phyloP scores from a whole-genome alignment of 2,797 vertebrate species.

The Vultur gryphus region DNA sequence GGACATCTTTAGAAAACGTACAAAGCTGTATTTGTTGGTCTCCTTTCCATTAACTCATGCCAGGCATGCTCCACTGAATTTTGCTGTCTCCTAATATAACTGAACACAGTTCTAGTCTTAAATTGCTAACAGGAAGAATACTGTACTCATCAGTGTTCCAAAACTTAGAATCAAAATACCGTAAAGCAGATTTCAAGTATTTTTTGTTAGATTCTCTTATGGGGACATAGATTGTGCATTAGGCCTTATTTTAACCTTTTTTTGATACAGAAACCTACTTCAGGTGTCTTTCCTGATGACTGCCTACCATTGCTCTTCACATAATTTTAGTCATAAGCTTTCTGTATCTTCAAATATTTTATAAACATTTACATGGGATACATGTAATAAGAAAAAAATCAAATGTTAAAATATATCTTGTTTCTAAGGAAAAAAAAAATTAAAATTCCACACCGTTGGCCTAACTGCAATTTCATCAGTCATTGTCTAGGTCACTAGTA shows the following conservation, averaged over 20 bases:
- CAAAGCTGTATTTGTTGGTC: slow-evolving; percentile 58
- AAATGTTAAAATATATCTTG: background rate
- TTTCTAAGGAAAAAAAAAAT: background rate
- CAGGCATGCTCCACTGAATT: slow-evolving; percentile 2
- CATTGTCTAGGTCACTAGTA: background rate
- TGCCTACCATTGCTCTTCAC: background rate
- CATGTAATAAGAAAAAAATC: background rate
- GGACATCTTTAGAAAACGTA: slow-evolving; percentile 58
- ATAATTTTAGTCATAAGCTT: background rate
- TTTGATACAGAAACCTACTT: background rate
- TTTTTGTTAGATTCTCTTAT: background rate
- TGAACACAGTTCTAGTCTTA: background rate
- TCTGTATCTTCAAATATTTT: background rate
- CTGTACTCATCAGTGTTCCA: background rate
- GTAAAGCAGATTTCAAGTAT: background rate
- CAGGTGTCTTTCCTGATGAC: background rate
- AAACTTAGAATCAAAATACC: background rate
- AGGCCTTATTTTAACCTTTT: background rate
- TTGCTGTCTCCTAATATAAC: background rate
- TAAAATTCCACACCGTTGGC: background rate
- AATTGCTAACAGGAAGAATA: background rate
- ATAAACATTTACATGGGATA: background rate
- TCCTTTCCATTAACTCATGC: slow-evolving; percentile 10
- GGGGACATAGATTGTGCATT: background rate
- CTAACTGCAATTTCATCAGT: background rate